Evolutionary conservation across 1,140 invertebrate species (phyloP).

Genomic region (Camponotus pennsylvanicus): DNA sequence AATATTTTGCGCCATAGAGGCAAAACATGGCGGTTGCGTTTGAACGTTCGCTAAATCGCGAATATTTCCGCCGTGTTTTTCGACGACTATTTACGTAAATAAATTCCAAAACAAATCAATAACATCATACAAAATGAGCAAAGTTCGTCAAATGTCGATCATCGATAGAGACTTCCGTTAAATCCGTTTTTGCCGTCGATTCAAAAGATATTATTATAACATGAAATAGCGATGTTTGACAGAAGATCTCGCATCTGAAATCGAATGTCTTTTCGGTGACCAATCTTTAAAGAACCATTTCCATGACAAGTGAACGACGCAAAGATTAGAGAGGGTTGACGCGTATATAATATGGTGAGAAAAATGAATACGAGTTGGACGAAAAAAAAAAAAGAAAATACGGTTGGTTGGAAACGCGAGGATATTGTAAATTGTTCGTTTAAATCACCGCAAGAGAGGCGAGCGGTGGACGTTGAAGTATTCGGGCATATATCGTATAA

Average conservation of each 20-base stretch:
- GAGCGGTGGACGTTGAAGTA: conserved; percentile 54
- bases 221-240: background rate
- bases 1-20: conserved; percentile 60
- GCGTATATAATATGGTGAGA: conserved; percentile 59
- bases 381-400: background rate
- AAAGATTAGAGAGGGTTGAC: conserved; percentile 36
- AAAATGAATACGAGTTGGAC: conserved; percentile 42
- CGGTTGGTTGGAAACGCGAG: conserved; percentile 45
- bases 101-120: conserved; percentile 8
- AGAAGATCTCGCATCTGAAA: background rate
- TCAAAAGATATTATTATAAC: no score
- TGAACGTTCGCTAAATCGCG: conserved; percentile 25
- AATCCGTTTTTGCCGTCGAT: background rate
- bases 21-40: conserved; percentile 5
- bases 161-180: background rate
- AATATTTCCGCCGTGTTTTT: conserved; percentile 19
- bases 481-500: conserved; percentile 37
- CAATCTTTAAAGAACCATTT: background rate
- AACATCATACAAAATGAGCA: conserved; percentile 15
- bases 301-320: conserved; percentile 34
- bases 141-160: conserved; percentile 32
- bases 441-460: conserved; percentile 68
- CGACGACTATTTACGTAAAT: conserved; percentile 19
- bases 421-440: conserved; percentile 75
- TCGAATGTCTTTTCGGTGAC: background rate